phyloP scores from a whole-genome alignment of 2,113 vertebrate species.

The Benitochromis conjunctus region DNA sequence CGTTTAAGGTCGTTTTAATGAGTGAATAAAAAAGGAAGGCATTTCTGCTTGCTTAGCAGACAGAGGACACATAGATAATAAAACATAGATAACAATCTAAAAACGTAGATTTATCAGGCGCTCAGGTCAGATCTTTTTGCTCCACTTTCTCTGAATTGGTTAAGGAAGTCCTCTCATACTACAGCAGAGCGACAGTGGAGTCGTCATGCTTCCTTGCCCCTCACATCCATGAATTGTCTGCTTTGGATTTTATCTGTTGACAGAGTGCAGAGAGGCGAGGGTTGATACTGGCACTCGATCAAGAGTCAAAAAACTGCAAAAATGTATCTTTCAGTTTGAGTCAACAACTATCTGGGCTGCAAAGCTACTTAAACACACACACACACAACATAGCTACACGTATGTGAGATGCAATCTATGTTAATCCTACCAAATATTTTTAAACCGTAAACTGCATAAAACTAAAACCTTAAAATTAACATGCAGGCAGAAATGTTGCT shows the following conservation, averaged over 20 bases:
- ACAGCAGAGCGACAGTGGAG: not conserved
- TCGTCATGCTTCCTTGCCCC: not conserved
- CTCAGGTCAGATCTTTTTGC: constrained; percentile 30
- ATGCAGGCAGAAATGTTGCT: not conserved
- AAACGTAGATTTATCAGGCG: constrained; percentile 12
- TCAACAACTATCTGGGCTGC: not conserved
- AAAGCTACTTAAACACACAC: not conserved
- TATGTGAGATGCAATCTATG: not conserved
- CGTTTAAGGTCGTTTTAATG: not conserved
- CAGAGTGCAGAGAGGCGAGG: not conserved
- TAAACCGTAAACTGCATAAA: not conserved
- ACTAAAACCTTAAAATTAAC: not conserved
- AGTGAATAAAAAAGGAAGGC: not conserved
- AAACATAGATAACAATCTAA: constrained; percentile 22
- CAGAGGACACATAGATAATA: constrained; percentile 23
- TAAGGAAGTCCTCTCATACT: not conserved
- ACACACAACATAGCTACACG: not conserved
- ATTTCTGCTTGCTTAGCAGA: constrained; percentile 15
- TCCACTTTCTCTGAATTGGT: not conserved
- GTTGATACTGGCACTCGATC: not conserved
- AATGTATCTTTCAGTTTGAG: not conserved
- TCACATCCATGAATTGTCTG: constrained; percentile 61
- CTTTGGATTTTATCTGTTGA: constrained; percentile 15
- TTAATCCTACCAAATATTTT: not conserved
- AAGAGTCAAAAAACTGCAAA: not conserved